These are phyloP conservation scores for Saxidomus purpurata DNA, from an alignment of 1,140 invertebrate genomes.

Conservation along the genomic window DNA sequence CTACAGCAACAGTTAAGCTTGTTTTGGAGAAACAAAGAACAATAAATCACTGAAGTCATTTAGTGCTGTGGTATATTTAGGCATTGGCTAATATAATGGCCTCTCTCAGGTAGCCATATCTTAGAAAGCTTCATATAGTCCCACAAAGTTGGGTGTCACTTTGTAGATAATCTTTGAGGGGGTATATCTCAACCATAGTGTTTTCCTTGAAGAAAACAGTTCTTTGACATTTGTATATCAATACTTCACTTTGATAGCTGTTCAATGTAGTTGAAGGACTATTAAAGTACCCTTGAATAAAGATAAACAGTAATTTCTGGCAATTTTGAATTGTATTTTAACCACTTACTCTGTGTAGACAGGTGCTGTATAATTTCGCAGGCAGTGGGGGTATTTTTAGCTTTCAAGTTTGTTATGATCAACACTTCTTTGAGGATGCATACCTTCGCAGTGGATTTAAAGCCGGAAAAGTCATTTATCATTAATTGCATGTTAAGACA, in stretches of 20 bases:
- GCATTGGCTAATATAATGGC: no score
- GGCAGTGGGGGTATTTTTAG: not conserved
- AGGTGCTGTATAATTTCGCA: not conserved
- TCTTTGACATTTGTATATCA: constrained; percentile 27
- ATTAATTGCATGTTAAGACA: no score
- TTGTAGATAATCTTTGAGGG: constrained; percentile 9
- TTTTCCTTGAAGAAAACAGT: constrained; percentile 1
- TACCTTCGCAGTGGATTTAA: no score
- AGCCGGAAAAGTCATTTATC: no score
- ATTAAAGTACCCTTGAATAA: constrained; percentile 9
- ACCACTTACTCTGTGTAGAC: not conserved
- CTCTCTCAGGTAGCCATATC: no score
- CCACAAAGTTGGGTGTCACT: not conserved
- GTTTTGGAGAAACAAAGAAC: no score
- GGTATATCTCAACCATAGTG: not conserved
- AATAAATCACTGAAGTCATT: no score
- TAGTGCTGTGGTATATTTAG: no score
- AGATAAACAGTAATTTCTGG: constrained; percentile 43
- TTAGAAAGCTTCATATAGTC: no score
- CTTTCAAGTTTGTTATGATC: no score
- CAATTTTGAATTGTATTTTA: constrained; percentile 7
- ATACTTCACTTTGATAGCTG: not conserved
- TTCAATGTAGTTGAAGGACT: not conserved
- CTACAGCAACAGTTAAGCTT: no score
- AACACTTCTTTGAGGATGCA: no score